Conservation (phyloP, 2,113 vertebrate species). For the Suricata suricatta region DNA sequence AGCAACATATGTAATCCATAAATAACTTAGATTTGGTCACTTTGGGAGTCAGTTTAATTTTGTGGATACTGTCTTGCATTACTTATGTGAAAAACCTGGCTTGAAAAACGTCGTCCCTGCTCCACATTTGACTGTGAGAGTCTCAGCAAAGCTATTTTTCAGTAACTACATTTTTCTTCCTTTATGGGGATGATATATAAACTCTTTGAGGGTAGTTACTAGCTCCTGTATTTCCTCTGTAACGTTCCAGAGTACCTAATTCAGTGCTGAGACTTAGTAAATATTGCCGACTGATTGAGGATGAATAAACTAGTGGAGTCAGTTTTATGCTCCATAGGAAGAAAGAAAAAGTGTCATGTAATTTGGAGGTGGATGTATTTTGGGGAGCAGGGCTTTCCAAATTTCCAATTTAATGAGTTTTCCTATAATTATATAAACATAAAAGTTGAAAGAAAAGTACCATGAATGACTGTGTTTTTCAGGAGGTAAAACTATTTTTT, state of each 20-base stretch:
- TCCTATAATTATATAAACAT: neutral
- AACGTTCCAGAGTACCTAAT: neutral
- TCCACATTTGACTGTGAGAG: neutral
- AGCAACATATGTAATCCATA: neutral
- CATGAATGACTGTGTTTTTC: neutral
- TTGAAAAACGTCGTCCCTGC: neutral
- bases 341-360: slow-evolving; percentile 3
- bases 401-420: slow-evolving; percentile 22
- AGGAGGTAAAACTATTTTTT: neutral
- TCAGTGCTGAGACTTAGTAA: neutral
- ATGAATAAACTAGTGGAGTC: neutral
- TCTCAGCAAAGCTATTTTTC: slow-evolving; percentile 22
- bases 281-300: neutral
- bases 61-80: neutral
- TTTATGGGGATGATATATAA: slow-evolving; percentile 5
- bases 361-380: neutral
- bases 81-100: neutral
- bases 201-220: neutral
- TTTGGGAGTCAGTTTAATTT: slow-evolving; percentile 13
- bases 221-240: neutral
- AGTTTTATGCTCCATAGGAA: slow-evolving; percentile 1
- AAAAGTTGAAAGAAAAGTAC: slow-evolving; percentile 7
- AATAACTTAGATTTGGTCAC: neutral
- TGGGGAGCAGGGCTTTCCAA: neutral
- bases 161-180: slow-evolving; percentile 6